These are phyloP conservation scores for Thalpophila matura DNA, from an alignment of 2,888 invertebrate genomes.

Conservation along the genomic window DNA sequence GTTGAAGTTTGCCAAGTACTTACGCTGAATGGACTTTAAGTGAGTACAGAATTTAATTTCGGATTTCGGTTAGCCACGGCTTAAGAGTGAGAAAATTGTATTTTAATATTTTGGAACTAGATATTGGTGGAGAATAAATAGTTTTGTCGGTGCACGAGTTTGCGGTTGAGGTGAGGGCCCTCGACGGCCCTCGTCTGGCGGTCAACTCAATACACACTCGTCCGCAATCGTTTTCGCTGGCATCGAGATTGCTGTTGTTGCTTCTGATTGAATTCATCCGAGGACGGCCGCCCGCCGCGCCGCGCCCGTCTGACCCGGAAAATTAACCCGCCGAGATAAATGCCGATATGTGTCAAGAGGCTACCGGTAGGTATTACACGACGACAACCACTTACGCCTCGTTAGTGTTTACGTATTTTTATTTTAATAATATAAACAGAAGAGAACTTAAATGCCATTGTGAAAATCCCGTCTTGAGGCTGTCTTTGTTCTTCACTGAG, in stretches of 20 bases:
- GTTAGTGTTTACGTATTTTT: conserved; percentile 38
- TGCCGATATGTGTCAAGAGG: conserved; percentile 82
- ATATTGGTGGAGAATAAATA: conserved; percentile 68
- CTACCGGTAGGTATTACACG: conserved; percentile 68
- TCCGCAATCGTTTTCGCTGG: conserved; percentile 82
- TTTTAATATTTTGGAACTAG: conserved; percentile 63
- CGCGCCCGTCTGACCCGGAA: conserved; percentile 76
- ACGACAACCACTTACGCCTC: conserved; percentile 53
- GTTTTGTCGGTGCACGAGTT: conserved; percentile 74
- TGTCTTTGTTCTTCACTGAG: conserved; percentile 36
- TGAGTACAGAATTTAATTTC: conserved; percentile 58
- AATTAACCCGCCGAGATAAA: conserved; percentile 84
- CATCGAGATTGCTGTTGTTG: conserved; percentile 86
- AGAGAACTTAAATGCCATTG: conserved; percentile 25
- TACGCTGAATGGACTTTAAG: conserved; percentile 60
- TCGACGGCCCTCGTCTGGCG: conserved; percentile 77
- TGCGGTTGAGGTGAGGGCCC: conserved; percentile 75
- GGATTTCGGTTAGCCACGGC: conserved; percentile 38
- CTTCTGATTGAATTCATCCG: conserved; percentile 87
- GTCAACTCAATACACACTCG: conserved; percentile 84
- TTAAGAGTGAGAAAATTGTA: conserved; percentile 56
- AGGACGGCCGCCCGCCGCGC: conserved; percentile 65
- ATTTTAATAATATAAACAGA: conserved; percentile 22
- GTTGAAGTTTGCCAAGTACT: conserved; percentile 62
- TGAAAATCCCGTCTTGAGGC: conserved; percentile 16